Base-by-base conservation (phyloP, 2,797 vertebrate species). In the Diplodus puntazzo region DNA sequence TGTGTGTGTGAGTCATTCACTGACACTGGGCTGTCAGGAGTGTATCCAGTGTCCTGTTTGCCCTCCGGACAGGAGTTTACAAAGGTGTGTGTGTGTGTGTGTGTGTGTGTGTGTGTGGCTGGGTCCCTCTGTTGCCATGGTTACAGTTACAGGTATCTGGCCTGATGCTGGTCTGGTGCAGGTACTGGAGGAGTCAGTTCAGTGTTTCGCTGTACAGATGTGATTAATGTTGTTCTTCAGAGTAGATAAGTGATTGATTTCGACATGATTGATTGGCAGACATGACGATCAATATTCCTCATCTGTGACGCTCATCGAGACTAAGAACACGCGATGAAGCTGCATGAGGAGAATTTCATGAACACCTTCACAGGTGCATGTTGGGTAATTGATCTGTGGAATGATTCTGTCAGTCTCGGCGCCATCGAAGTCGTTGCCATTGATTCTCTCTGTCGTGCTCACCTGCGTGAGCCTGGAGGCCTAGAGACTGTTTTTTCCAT, bases 21-120 rank as follows among this genome's bases (percentile, higher is more conserved):
- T 34, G 45, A 3, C 64, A 20, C 17, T 4, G 50, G 54, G 42
- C 21, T 61, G 63, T 54, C 30, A 46, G 34, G 42, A 34, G 57
- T 61, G 72, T 53, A 21, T 77, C 73, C 61, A 30, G 68, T 63
- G 78, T 79, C 77, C 54, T 9, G 16, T 48, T 25, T 50, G 54
- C 34, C 75, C 71, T 58, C 52, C 0, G 71, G 70, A 30, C 43
- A 46, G 21, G 21, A 18, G 39, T 82, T 76, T 70, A 17, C 0
- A 65, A 11, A 53, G 9, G 53, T 68, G 39, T 4, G 52, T 52
- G 68, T 45, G 66, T 43, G 11, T 45, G 59, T 1, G 68, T 43
- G 66, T 43, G 25, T 25, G 25, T 25, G 25, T 27, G 25, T 25
- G 25, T 25, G 11, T 45, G 59, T 1, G 34, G 23, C 1, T 30